Evolutionary conservation across 2,797 vertebrate genomes (phyloP).

Genomic region (Lophura swinhoii): DNA sequence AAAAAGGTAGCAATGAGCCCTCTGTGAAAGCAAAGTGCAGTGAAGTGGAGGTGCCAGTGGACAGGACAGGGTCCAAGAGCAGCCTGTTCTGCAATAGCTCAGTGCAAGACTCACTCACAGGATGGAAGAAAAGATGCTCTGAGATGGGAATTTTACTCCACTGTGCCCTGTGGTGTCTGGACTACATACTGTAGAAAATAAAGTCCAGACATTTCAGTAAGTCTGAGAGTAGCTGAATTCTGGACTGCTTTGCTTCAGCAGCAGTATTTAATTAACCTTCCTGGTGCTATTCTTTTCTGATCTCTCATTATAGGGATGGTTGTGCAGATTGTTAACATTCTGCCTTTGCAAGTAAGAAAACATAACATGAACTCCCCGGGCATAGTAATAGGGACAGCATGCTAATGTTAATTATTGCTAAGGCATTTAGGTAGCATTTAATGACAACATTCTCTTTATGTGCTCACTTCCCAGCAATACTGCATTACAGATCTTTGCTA

Average conservation of each 20-base stretch:
- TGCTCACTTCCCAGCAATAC: not conserved
- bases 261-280: not conserved
- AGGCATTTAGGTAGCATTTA: conserved; percentile 9
- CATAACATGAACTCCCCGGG: not conserved
- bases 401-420: conserved; percentile 24
- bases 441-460: not conserved
- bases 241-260: not conserved
- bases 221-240: no score
- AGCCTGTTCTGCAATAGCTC: no score
- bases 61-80: not conserved
- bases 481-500: not conserved
- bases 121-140: not conserved
- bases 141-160: not conserved
- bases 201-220: not conserved
- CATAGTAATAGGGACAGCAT: not conserved
- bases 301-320: not conserved
- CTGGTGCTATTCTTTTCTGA: not conserved
- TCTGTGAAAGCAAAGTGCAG: not conserved
- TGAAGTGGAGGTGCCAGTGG: not conserved
- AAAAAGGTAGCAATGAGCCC: not conserved
- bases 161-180: not conserved
- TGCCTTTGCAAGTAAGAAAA: not conserved
- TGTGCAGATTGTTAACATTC: not conserved
- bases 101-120: not conserved
- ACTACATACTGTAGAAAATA: not conserved